Percentiles rank a stretch among this genome's conserved stretches.
These are phyloP conservation scores for Myzus persicae DNA, from an alignment of 1,140 invertebrate genomes.

Conservation along the genomic window DNA sequence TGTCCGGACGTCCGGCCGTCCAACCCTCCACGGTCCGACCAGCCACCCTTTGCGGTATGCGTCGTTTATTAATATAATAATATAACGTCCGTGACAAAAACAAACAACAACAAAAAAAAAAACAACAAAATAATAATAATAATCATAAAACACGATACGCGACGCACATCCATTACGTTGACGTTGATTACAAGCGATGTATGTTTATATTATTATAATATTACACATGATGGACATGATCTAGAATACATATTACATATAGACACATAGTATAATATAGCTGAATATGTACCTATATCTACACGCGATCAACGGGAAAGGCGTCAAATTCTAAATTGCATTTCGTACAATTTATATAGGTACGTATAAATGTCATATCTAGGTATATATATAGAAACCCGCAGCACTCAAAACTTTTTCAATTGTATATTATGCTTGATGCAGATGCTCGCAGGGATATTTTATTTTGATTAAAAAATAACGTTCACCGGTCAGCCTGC, in stretches of 20 bases:
- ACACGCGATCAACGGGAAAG: neutral
- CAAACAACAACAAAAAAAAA: neutral
- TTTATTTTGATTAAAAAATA: neutral
- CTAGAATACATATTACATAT: neutral
- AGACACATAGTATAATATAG: neutral
- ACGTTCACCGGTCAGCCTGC: neutral
- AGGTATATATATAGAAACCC: too few relatives aligned
- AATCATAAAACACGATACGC: conserved; percentile 26
- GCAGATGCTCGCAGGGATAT: neutral
- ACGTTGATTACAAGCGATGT: conserved; percentile 40
- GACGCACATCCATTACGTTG: conserved; percentile 51
- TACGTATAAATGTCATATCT: neutral
- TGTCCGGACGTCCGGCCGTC: conserved; percentile 23
- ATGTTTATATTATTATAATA: neutral
- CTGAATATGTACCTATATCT: neutral
- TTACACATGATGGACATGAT: neutral
- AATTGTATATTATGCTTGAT: neutral
- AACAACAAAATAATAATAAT: neutral
- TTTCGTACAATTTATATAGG: neutral
- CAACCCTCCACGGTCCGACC: neutral
- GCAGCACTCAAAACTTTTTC: neutral
- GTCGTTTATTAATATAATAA: conserved; percentile 54
- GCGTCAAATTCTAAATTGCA: neutral
- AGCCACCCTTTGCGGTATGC: neutral
- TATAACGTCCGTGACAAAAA: conserved; percentile 18